A percentile compares a stretch with the other conserved stretches of the same genome.
These are phyloP conservation scores for Thryonomys swinderianus DNA, from an alignment of 2,113 vertebrate species.

Conservation along the genomic window DNA sequence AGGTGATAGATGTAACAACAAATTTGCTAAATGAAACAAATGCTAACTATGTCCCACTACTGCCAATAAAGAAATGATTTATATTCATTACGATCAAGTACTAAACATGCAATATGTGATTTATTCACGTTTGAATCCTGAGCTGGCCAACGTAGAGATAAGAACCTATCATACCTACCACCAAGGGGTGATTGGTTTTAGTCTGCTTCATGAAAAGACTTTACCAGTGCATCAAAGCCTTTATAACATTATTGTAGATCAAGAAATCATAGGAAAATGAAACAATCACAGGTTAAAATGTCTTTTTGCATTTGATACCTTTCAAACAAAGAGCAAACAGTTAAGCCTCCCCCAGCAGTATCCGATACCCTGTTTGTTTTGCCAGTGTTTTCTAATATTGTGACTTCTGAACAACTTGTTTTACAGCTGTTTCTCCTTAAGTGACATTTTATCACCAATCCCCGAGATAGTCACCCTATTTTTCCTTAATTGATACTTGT, in stretches of 20 bases:
- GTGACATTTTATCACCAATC: constrained; percentile 47
- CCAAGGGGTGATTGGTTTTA: not conserved
- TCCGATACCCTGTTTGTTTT: not conserved
- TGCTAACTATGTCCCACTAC: constrained; percentile 31
- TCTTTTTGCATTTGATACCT: not conserved
- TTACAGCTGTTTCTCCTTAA: constrained; percentile 43
- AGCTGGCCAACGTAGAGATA: not conserved
- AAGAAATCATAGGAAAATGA: not conserved
- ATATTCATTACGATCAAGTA: constrained; percentile 48
- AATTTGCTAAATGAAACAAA: constrained; percentile 70
- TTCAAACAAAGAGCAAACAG: constrained; percentile 30
- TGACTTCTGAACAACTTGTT: constrained; percentile 11
- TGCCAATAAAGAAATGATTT: constrained; percentile 48
- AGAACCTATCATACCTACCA: not conserved
- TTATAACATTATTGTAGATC: not conserved
- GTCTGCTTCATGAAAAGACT: not conserved
- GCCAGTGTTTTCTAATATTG: not conserved
- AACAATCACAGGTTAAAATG: not conserved
- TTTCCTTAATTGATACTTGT: constrained; percentile 67
- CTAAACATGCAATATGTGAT: constrained; percentile 52
- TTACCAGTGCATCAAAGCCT: not conserved
- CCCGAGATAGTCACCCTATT: constrained; percentile 50
- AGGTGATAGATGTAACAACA: constrained; percentile 40
- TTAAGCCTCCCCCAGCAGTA: not conserved
- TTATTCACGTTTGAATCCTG: constrained; percentile 51